Conservation (phyloP, 1,140 invertebrate genomes). For the Zaprionus kolodkinae region DNA sequence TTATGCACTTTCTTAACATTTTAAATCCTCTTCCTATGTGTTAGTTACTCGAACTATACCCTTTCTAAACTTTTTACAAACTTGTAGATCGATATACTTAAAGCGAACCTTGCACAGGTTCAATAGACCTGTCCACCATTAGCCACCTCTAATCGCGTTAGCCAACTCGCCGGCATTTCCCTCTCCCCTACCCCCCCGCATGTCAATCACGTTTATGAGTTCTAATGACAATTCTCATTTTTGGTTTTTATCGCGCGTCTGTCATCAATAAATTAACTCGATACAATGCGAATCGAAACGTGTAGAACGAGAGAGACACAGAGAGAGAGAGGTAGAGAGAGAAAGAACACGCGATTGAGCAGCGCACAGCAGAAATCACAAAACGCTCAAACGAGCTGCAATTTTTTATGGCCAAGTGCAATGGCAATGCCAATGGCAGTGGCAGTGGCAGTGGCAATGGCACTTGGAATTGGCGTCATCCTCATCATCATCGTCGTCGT, state of each 20-base stretch:
- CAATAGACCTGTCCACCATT: slow-evolving; percentile 54
- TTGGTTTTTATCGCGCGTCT: slow-evolving; percentile 80
- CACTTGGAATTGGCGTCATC: slow-evolving; percentile 49
- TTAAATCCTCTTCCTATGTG: too few species aligned
- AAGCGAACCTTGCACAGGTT: slow-evolving; percentile 32
- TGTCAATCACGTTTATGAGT: slow-evolving; percentile 79
- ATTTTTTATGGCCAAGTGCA: slow-evolving; percentile 66
- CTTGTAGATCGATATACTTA: not conserved
- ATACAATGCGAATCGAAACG: slow-evolving; percentile 62
- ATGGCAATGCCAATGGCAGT: slow-evolving; percentile 36
- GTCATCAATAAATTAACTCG: slow-evolving; percentile 82
- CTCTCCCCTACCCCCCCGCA: too few species aligned
- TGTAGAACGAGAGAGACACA: slow-evolving; percentile 19
- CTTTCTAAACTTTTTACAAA: not conserved
- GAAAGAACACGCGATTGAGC: slow-evolving; percentile 67
- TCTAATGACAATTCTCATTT: slow-evolving; percentile 81
- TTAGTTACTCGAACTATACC: too few species aligned
- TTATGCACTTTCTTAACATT: too few species aligned
- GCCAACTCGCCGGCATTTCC: not conserved
- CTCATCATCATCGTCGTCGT: slow-evolving; percentile 18
- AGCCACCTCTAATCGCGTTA: slow-evolving; percentile 44
- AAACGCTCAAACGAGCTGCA: slow-evolving; percentile 78
- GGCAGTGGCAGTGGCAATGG: slow-evolving; percentile 40
- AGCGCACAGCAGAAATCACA: slow-evolving; percentile 54
- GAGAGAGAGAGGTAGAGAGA: slow-evolving; percentile 20